Conservation (phyloP, 2,888 invertebrate species). For the Calameuta pallipes region DNA sequence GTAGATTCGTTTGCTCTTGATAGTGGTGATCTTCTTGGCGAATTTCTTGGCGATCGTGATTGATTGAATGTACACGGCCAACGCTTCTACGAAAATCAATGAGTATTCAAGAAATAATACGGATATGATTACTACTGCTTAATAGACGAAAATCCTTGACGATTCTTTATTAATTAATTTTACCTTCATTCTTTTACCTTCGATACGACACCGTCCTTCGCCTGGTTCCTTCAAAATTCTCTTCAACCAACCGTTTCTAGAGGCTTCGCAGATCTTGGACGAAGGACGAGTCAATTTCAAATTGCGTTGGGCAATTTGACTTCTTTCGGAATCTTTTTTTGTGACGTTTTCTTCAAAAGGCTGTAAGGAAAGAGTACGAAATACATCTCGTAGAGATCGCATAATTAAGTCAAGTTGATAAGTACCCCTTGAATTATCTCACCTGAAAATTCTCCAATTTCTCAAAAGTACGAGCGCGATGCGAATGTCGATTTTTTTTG, state of each 20-base stretch:
- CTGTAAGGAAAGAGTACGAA: constrained; percentile 9
- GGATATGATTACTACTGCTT: neutral
- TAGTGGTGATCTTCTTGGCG: constrained; percentile 25
- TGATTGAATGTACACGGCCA: constrained; percentile 41
- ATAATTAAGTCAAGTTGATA: neutral
- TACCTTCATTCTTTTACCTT: constrained; percentile 62
- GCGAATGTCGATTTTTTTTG: constrained; percentile 8
- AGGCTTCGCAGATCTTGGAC: neutral
- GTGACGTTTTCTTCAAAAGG: constrained; percentile 13
- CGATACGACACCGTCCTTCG: constrained; percentile 42
- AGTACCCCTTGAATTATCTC: neutral
- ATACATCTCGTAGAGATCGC: neutral
- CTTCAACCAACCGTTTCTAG: neutral
- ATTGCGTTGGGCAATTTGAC: constrained; percentile 17
- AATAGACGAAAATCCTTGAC: neutral
- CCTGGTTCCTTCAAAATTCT: neutral
- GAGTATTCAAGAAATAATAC: neutral
- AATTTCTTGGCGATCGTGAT: constrained; percentile 36
- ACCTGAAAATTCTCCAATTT: constrained; percentile 24
- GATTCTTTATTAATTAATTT: constrained; percentile 30
- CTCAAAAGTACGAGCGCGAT: constrained; percentile 22
- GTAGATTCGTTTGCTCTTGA: constrained; percentile 29
- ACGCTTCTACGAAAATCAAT: constrained; percentile 42
- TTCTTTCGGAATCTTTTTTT: constrained; percentile 13
- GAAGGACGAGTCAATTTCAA: constrained; percentile 14